Evolutionary conservation across 2,888 invertebrate genomes (phyloP), one percentile per base, ranked within the genome.

Genomic region (Acheta domesticus): DNA sequence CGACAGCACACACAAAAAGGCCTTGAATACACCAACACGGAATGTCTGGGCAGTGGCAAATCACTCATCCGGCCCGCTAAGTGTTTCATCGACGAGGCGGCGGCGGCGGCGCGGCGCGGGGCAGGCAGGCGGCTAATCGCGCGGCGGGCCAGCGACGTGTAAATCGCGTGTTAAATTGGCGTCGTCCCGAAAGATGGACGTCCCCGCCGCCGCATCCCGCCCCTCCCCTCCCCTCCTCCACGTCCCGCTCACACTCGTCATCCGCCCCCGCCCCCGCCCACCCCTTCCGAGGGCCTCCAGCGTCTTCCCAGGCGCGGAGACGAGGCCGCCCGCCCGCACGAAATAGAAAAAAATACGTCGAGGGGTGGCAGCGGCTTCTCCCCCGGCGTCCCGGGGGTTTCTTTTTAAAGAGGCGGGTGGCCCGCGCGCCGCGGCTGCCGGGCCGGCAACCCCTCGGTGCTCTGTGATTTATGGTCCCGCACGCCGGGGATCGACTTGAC

Each of bases 101-200:
- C 23, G 23, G 23, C 23, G 23, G 23, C 36, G 36, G 36, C 36
- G 8, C 8, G 62, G 14, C 0, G 62, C 62, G 16, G 16, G 62
- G 8, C 1, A 12, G 62, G 62, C 4, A n/a, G n/a, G 62, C 62
- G 0, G n/a, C 62, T 62, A 62, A 62, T 62, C 62, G 62, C 62
- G 62, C 62, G 12, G 62, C n/a, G n/a, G n/a, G n/a, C 62, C 62
- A 62, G n/a, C n/a, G 62, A 62, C 62, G 62, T 62, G 62, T 62
- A 62, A 62, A 62, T 62, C n/a, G 62, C n/a, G 62, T 62, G 62
- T 62, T 62, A 62, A 62, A 62, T 62, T 62, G 62, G 62, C n/a
- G n/a, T 14, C 14, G 62, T 4, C 14, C 62, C n/a, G 62, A 19
- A 62, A 62, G 62, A 62, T 62, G n/a, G 62, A 62, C 62, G 62